A percentile compares a stretch with the other conserved stretches of the same genome.
phyloP scores from a whole-genome alignment of 2,113 vertebrate genomes.

The Polyodon spathula region DNA sequence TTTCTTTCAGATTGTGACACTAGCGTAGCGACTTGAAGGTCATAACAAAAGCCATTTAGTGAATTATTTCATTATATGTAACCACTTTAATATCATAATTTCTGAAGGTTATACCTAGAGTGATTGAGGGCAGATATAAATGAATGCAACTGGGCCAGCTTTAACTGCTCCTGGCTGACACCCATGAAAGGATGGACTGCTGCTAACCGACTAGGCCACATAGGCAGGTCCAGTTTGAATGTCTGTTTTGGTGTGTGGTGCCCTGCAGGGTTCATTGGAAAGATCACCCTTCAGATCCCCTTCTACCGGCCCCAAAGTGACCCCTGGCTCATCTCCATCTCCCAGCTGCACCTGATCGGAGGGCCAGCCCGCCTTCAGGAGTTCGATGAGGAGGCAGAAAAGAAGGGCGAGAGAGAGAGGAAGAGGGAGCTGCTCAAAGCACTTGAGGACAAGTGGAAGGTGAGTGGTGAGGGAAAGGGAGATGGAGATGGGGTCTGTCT shows the following conservation, averaged over 20 bases:
- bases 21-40: too few relatives aligned
- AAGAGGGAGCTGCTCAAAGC: constrained; percentile 75
- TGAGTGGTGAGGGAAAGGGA: constrained; percentile 36
- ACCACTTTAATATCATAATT: too few relatives aligned
- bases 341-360: constrained; percentile 83
- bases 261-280: constrained; percentile 82
- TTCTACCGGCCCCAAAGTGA: constrained; percentile 94
- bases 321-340: constrained; percentile 95
- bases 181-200: too few relatives aligned
- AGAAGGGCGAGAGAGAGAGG: constrained; percentile 62
- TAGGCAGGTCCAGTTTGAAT: too few relatives aligned
- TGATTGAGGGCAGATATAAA: too few relatives aligned
- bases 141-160: constrained; percentile 6
- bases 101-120: too few relatives aligned
- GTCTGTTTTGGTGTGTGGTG: too few relatives aligned
- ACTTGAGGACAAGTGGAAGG: constrained; percentile 90
- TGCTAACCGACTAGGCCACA: too few relatives aligned
- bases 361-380: constrained; percentile 70
- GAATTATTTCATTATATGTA: too few relatives aligned
- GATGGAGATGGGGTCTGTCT: neutral
- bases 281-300: constrained; percentile 92
- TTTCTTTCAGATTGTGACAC: too few relatives aligned
- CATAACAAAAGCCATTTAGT: too few relatives aligned
- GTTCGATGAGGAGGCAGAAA: constrained; percentile 72
- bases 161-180: too few relatives aligned